Evolutionary conservation across 2,888 invertebrate genomes (phyloP).

Genomic region (Pasiphila rectangulata): DNA sequence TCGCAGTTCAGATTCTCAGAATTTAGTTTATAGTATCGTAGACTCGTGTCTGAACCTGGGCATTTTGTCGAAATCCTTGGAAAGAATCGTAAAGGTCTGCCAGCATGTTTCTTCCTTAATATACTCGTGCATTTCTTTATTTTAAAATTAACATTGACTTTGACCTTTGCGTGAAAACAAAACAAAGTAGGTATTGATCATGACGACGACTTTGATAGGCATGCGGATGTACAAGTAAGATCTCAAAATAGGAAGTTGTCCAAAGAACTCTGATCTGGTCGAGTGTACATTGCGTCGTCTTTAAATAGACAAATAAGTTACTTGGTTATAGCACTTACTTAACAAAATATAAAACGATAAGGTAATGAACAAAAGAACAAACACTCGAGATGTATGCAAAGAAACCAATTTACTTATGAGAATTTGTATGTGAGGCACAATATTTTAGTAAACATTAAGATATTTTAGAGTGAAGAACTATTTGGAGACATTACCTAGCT

Average conservation of each 20-base stretch:
- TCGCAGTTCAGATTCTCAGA: background rate
- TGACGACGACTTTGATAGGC: slow-evolving; percentile 11
- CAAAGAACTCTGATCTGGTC: background rate
- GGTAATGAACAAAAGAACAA: too few species aligned
- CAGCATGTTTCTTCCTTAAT: slow-evolving; percentile 6
- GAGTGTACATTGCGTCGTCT: too few species aligned
- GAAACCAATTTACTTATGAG: too few species aligned
- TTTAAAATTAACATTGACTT: slow-evolving; percentile 28
- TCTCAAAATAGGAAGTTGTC: slow-evolving; percentile 23
- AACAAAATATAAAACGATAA: too few species aligned
- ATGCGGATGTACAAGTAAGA: slow-evolving; percentile 11
- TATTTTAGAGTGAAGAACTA: too few species aligned
- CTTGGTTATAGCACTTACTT: too few species aligned
- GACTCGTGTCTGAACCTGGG: background rate
- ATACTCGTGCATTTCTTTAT: slow-evolving; percentile 2
- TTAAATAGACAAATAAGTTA: too few species aligned
- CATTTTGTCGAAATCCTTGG: slow-evolving; percentile 3
- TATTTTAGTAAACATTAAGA: too few species aligned
- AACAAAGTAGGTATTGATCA: slow-evolving; percentile 16
- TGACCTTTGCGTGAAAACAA: slow-evolving; percentile 26
- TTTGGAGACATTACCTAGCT: slow-evolving; percentile 7
- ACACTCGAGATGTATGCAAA: too few species aligned
- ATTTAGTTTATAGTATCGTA: slow-evolving; percentile 2
- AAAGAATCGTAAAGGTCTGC: background rate
- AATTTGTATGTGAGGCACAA: too few species aligned